These are phyloP conservation scores for Chymomyza amoena DNA, from an alignment of 2,888 invertebrate species.

Conservation along the genomic window DNA sequence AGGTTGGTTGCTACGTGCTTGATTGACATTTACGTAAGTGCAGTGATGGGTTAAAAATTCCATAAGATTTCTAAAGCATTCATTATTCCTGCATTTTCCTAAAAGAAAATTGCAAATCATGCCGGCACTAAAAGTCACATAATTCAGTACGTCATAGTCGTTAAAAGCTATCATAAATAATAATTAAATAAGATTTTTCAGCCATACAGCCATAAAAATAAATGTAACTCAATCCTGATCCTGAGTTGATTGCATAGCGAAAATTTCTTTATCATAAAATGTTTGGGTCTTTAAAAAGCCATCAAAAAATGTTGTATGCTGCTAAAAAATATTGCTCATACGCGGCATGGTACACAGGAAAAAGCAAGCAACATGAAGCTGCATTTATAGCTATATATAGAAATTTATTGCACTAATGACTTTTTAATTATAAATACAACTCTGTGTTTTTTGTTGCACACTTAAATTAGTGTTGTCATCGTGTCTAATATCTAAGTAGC, in stretches of 20 bases:
- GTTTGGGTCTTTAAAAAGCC: not conserved
- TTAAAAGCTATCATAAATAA: not conserved
- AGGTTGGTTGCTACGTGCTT: too few species aligned
- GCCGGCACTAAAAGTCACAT: not conserved
- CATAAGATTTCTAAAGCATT: too few species aligned
- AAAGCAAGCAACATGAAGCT: not conserved
- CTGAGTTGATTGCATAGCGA: not conserved
- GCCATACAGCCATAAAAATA: not conserved
- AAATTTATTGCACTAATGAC: not conserved
- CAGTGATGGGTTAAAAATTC: too few species aligned
- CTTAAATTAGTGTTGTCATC: not conserved
- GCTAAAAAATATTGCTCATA: not conserved
- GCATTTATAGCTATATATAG: not conserved
- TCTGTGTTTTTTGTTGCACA: not conserved
- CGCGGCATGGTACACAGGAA: not conserved
- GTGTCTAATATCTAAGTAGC: not conserved
- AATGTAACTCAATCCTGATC: not conserved
- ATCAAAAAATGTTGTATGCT: not conserved
- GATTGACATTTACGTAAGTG: too few species aligned
- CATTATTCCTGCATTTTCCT: too few species aligned
- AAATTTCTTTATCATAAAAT: not conserved
- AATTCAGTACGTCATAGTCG: not conserved
- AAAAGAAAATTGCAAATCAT: not conserved
- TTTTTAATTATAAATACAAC: not conserved
- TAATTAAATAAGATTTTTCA: not conserved